These are phyloP conservation scores for Callaeas wilsoni DNA, from an alignment of 2,113 vertebrate species.

Conservation along the genomic window DNA sequence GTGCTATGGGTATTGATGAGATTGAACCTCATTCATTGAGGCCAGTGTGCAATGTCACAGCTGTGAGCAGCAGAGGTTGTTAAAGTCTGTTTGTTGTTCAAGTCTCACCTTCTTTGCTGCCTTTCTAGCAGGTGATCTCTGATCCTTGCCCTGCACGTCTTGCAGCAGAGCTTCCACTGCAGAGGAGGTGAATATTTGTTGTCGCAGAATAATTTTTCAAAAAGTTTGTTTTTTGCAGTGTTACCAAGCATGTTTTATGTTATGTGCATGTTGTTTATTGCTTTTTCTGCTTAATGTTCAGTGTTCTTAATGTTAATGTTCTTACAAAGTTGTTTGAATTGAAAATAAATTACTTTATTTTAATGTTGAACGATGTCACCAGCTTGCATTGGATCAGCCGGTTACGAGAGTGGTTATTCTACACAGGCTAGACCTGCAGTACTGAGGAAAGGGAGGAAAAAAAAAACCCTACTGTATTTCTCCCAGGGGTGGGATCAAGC, in stretches of 20 bases:
- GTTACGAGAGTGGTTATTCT: fast-evolving
- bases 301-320: neutral
- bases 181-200: neutral
- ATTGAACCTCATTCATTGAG: neutral
- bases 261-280: neutral
- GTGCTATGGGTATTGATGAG: neutral
- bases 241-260: neutral
- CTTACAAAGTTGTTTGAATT: neutral
- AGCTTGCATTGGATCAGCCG: neutral
- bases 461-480: neutral
- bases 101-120: neutral
- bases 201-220: neutral
- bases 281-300: neutral
- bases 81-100: neutral
- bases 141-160: neutral
- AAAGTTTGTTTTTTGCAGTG: neutral
- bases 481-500: neutral
- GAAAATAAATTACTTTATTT: conserved; percentile 46
- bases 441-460: neutral
- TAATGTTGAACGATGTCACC: neutral
- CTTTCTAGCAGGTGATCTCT: neutral
- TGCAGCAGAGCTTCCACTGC: neutral
- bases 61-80: neutral
- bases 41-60: neutral
- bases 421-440: neutral